A percentile compares a stretch with the other conserved stretches of the same genome.
These are phyloP conservation scores for Drosophila arizonae DNA, from an alignment of 1,140 invertebrate genomes.

Conservation along the genomic window DNA sequence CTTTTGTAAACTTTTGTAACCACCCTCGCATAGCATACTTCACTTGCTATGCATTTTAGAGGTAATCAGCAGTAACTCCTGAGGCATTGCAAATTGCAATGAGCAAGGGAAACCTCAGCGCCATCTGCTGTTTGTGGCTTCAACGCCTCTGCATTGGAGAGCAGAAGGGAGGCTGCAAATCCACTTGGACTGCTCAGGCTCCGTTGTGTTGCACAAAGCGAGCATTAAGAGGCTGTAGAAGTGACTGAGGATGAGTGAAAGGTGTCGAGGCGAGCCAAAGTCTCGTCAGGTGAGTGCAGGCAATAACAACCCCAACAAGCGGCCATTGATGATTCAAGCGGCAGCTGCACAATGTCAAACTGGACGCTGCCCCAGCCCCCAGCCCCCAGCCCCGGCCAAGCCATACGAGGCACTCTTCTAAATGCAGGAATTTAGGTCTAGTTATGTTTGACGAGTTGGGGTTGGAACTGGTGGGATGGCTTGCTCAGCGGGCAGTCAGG, in stretches of 20 bases:
- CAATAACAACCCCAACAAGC: conserved; percentile 9
- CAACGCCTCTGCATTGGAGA: conserved; percentile 53
- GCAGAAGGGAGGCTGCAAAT: conserved; percentile 18
- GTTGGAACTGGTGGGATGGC: neutral
- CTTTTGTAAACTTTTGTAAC: no score
- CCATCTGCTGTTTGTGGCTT: conserved; percentile 57
- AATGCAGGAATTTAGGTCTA: conserved; percentile 23
- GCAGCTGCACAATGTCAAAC: conserved; percentile 33
- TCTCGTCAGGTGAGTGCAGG: conserved; percentile 54
- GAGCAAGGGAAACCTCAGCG: conserved; percentile 20
- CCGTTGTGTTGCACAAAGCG: conserved; percentile 29
- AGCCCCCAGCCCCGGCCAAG: neutral
- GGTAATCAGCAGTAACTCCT: conserved; percentile 2
- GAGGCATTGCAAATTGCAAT: conserved; percentile 28
- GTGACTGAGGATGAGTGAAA: conserved; percentile 25
- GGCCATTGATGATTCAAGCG: conserved; percentile 29
- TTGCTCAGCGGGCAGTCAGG: neutral
- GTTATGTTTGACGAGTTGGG: neutral
- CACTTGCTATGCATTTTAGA: neutral
- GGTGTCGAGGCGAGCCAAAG: conserved; percentile 32
- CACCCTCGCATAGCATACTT: neutral
- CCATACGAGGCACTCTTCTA: conserved; percentile 20
- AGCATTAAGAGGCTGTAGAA: conserved; percentile 39
- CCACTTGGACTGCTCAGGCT: conserved; percentile 37
- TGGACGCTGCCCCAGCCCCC: neutral